A percentile compares a stretch with the other conserved stretches of the same genome.
Conservation (phyloP, 2,888 invertebrate species). For the Caenorhabditis afra region DNA sequence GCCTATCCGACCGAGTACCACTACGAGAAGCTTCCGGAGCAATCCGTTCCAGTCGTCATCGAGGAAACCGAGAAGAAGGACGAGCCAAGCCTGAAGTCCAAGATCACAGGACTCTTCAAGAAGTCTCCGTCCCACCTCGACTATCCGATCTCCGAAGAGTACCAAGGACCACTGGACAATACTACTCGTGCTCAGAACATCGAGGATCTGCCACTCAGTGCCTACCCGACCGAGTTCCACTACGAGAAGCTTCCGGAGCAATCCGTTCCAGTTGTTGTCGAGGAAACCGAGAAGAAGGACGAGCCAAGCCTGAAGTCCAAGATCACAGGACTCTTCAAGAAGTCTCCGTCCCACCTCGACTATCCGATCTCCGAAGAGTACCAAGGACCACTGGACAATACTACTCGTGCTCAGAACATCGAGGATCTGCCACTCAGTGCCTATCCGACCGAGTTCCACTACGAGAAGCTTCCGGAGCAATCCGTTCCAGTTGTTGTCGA, state of each 20-base stretch:
- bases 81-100: conserved; percentile 40
- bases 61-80: conserved; percentile 43
- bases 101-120: conserved; percentile 54
- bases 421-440: conserved; percentile 18
- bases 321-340: conserved; percentile 50
- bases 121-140: conserved; percentile 58
- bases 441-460: conserved; percentile 54
- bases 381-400: conserved; percentile 49
- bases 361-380: conserved; percentile 57
- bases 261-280: conserved; percentile 11
- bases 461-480: conserved; percentile 36
- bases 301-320: conserved; percentile 47
- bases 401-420: conserved; percentile 23
- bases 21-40: conserved; percentile 45
- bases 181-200: conserved; percentile 54
- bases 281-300: conserved; percentile 41
- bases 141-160: conserved; percentile 49
- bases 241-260: conserved; percentile 44
- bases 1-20: conserved; percentile 51
- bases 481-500: conserved; percentile 26
- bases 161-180: conserved; percentile 41
- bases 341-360: conserved; percentile 61
- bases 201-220: conserved; percentile 53
- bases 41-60: conserved; percentile 7
- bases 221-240: conserved; percentile 50